These are phyloP conservation scores for Enteromius argenteus DNA, from an alignment of 2,797 vertebrate species.

Conservation along the genomic window DNA sequence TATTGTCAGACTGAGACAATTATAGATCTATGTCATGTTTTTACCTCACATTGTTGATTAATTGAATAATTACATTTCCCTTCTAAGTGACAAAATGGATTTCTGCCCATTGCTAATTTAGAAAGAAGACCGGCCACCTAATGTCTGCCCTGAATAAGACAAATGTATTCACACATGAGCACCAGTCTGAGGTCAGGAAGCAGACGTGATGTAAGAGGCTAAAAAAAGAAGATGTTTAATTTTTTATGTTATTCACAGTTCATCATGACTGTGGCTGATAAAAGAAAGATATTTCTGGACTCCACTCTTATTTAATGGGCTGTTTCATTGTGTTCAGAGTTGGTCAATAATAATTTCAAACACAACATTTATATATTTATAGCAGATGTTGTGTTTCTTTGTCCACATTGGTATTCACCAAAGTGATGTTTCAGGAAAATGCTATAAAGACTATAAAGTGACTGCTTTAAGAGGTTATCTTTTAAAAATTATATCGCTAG, in stretches of 20 bases:
- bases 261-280: constrained; percentile 39
- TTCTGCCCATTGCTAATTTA: constrained; percentile 47
- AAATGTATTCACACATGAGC: constrained; percentile 43
- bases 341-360: background rate
- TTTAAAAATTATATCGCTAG: background rate
- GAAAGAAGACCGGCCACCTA: constrained; percentile 32
- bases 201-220: constrained; percentile 50
- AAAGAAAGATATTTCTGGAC: constrained; percentile 52
- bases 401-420: background rate
- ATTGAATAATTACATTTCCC: constrained; percentile 7
- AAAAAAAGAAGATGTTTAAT: constrained; percentile 43
- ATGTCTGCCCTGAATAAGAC: constrained; percentile 48
- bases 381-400: background rate
- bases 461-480: background rate
- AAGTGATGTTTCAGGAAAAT: background rate
- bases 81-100: constrained; percentile 15
- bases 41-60: constrained; percentile 14
- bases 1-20: background rate
- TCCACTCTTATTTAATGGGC: constrained; percentile 35
- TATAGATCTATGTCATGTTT: constrained; percentile 11
- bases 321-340: constrained; percentile 8
- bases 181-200: constrained; percentile 48
- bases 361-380: constrained; percentile 1
- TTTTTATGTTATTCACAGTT: constrained; percentile 50
- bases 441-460: background rate